Evolutionary conservation across 23 tunicate genomes (phyloP), one percentile per base, ranked within the genome.

Genomic region (Clavelina lepadiformis): DNA sequence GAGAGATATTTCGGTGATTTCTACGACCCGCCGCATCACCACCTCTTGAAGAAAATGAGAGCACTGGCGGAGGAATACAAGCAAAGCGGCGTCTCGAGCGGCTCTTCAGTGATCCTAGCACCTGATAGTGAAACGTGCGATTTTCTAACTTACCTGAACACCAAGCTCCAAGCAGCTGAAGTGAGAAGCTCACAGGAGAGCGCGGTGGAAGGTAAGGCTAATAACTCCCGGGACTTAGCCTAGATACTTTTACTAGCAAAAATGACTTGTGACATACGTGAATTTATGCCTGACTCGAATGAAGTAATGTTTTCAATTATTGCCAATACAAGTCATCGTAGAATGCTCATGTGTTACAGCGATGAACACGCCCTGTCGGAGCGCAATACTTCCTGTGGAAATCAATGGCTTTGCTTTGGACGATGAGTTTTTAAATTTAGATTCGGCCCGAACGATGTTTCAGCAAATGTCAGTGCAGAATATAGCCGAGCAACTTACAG

Each of bases 401-500:
- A n/a, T n/a, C n/a, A n/a, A n/a, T n/a, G n/a, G n/a, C n/a, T n/a
- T n/a, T n/a, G n/a, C n/a, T n/a, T n/a, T n/a, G n/a, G n/a, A n/a
- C n/a, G n/a, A n/a, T n/a, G 57, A 66, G 8, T 51, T 74, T 15
- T 2, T 76, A 5, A 84, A 84, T 67, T 4, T 51, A 2, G 51
- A 67, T 25, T 59, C 93, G 0, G 71, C 82, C 7, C 76, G 70
- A 53, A 69, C 66, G 5, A 51, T 86, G 25, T 61, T 86, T 3
- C 58, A 78, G 36, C 46, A 31, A 18, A 28, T 86, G n/a, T 0
- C 80, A 0, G 38, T 82, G 1, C 33, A 25, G 21, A 55, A 75
- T 53, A 63, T 88, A 7, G 96, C 96, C 50, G 67, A 78, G 35
- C 96, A 88, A 46, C 82, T 88, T 35, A 79, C 96, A 18, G 51